A percentile compares a stretch with the other conserved stretches of the same genome.
Conservation (phyloP, 2,888 invertebrate species). For the Zonitis immaculata region DNA sequence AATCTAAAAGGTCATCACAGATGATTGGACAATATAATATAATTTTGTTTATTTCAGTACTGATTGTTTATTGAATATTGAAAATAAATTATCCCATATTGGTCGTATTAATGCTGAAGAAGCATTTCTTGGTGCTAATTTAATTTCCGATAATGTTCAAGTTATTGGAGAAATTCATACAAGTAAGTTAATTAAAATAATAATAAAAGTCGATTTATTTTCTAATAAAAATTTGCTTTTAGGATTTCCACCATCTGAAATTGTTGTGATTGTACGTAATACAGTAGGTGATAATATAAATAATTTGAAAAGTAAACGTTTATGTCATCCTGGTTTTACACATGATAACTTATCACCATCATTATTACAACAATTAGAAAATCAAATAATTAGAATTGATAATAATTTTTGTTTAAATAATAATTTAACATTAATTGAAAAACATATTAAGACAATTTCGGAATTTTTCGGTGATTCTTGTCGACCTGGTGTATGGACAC, state of each 20-base stretch:
- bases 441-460: slow-evolving; percentile 59
- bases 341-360: slow-evolving; percentile 56
- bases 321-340: slow-evolving; percentile 64
- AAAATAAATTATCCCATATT: slow-evolving; percentile 53
- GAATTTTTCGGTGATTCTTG: slow-evolving; percentile 66
- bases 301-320: slow-evolving; percentile 52
- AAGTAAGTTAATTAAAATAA: slow-evolving; percentile 19
- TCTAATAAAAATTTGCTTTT: too few relatives aligned
- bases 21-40: too few relatives aligned
- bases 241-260: slow-evolving; percentile 50
- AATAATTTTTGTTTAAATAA: slow-evolving; percentile 25
- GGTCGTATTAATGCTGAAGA: slow-evolving; percentile 61
- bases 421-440: slow-evolving; percentile 50
- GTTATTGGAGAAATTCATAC: slow-evolving; percentile 50
- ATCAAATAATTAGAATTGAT: slow-evolving; percentile 28
- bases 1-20: too few relatives aligned
- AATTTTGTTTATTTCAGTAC: slow-evolving; percentile 49
- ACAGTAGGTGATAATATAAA: slow-evolving; percentile 50
- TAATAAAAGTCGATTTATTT: slow-evolving; percentile 1
- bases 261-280: slow-evolving; percentile 56
- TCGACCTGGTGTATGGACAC: slow-evolving; percentile 67
- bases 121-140: slow-evolving; percentile 52
- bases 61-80: slow-evolving; percentile 58
- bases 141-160: slow-evolving; percentile 46
- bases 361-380: slow-evolving; percentile 59